Base-by-base conservation (phyloP, 2,113 vertebrate species). In the Pseudorhombus dupliciocellatus region DNA sequence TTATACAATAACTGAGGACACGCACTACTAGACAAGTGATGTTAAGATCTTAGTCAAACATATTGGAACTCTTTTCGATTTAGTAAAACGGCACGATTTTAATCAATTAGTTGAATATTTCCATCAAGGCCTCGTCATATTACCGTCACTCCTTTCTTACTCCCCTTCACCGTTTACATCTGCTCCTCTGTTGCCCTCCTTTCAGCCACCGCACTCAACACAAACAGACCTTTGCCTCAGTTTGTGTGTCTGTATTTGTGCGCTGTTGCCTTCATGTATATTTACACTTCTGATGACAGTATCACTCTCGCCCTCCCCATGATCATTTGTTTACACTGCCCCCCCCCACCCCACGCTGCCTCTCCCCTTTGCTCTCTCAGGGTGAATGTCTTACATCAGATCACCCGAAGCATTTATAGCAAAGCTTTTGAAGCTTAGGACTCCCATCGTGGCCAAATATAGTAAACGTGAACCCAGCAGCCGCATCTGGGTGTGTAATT, bases 371-470 rank as follows among this genome's bases (percentile, higher is more conserved):
- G 57, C 79, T 67, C 62, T 70, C 81, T 73, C 66, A 71, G 57
- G 78, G 83, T 42, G 56, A 84, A 73, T 74, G 74, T 86, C 89
- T 89, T 76, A 78, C 83, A 84, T 86, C 87, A 84, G 81, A 82
- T 90, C 86, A 83, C 81, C 83, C 24, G 1, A 64, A 78, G 85
- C 88, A 80, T 90, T 92, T 89, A 90, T 72, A 90, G 90, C 81
- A 77, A 81, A 16, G 80, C 86, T 86, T 92, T 90, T 78, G 84
- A 86, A 88, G 87, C 89, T 85, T 81, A 90, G 78, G 84, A 86
- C 88, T 89, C 88, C 73, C 73, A 86, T 81, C 16, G 80, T 86
- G 86, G 81, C 88, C 89, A 90, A 90, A 90, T 91, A 89, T 88
- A 92, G 89, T 90, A 84, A 90, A 88, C n/a, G 64, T 83, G 84